Evolutionary conservation across 2,888 invertebrate species (phyloP).

Genomic region (Calameuta idolon): DNA sequence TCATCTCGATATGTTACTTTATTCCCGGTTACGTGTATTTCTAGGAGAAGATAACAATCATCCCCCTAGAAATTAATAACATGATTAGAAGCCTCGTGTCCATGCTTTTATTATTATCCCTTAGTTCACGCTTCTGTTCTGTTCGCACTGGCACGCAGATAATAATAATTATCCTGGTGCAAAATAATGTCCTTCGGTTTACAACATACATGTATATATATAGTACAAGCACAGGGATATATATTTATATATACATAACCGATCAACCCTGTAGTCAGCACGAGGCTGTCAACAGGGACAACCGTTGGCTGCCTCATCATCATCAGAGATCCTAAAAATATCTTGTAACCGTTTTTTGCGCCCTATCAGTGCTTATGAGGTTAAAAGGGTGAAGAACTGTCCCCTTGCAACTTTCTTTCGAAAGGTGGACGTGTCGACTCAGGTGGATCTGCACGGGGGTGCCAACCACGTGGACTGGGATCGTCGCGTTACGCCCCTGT

Average conservation of each 20-base stretch:
- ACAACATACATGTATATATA: not conserved
- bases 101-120: not conserved
- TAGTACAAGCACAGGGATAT: not conserved
- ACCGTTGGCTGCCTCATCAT: not conserved
- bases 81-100: not conserved
- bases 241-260: too few relatives aligned
- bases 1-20: not conserved
- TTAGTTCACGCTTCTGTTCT: not conserved
- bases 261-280: too few relatives aligned
- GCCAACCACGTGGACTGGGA: constrained; percentile 68
- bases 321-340: not conserved
- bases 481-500: constrained; percentile 71
- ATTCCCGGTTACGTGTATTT: not conserved
- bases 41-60: not conserved
- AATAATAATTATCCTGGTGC: not conserved
- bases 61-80: not conserved
- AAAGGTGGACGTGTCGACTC: constrained; percentile 66
- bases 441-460: constrained; percentile 68
- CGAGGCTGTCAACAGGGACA: not conserved
- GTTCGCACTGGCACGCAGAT: not conserved
- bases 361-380: not conserved
- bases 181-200: not conserved
- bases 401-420: constrained; percentile 18
- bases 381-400: not conserved
- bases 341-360: not conserved